Evolutionary conservation across 2,797 vertebrate species (phyloP).

Genomic region (Epinephelus coioides): DNA sequence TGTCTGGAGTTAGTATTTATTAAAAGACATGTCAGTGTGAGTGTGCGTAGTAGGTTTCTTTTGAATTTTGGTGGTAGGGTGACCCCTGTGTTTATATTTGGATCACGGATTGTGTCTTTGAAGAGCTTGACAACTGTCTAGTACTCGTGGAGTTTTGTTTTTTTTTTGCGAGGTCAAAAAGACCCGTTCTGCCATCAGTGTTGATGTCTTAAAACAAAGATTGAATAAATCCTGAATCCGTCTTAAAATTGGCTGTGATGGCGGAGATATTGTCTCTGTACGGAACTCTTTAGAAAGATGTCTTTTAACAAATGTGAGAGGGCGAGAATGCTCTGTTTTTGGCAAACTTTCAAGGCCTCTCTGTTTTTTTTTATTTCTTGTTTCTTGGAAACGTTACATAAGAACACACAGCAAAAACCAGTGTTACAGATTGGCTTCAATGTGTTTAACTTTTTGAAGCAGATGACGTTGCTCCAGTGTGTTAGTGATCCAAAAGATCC

Average conservation of each 20-base stretch:
- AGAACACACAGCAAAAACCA: conserved; percentile 24
- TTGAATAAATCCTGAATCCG: conserved; percentile 34
- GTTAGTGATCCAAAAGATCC: background rate
- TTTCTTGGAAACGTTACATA: conserved; percentile 46
- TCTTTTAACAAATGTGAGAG: conserved; percentile 44
- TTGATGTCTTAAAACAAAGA: conserved; percentile 43
- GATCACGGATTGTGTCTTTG: conserved; percentile 23
- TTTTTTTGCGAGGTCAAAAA: conserved; percentile 41
- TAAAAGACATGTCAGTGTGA: conserved; percentile 10
- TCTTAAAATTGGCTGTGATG: conserved; percentile 41
- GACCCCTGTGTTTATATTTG: conserved; percentile 51
- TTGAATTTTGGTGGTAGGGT: background rate
- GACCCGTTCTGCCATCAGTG: conserved; percentile 36
- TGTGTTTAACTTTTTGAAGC: conserved; percentile 12
- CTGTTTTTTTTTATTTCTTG: conserved; percentile 24
- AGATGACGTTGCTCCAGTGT: conserved; percentile 1
- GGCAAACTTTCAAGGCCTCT: conserved; percentile 49
- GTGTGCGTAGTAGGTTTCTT: conserved; percentile 8
- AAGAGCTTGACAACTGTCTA: conserved; percentile 33
- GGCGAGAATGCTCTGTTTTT: conserved; percentile 38
- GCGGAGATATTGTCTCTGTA: conserved; percentile 30
- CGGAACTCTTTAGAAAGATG: conserved; percentile 35
- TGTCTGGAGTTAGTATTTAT: background rate
- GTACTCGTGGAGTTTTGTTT: background rate
- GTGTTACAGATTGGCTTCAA: conserved; percentile 14